These are phyloP conservation scores for Penaeus chinensis DNA, from an alignment of 1,140 invertebrate species.

Conservation along the genomic window DNA sequence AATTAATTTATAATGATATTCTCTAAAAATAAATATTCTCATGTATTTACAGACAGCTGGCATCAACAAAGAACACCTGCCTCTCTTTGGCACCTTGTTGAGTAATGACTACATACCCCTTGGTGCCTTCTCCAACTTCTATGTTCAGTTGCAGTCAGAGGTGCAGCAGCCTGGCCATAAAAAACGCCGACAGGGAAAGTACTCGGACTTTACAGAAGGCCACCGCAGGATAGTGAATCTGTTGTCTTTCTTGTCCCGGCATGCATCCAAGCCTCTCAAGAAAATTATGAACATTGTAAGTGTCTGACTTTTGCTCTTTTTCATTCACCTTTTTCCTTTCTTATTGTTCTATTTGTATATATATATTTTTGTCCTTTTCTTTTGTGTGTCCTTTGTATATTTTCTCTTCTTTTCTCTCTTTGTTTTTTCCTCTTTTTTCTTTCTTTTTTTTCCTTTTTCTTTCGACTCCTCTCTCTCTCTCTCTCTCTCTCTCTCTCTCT, in stretches of 20 bases:
- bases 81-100: slow-evolving; percentile 46
- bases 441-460: too few species aligned
- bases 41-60: slow-evolving; percentile 35
- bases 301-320: neutral
- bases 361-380: too few species aligned
- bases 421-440: too few species aligned
- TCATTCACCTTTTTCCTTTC: neutral
- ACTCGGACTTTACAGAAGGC: slow-evolving; percentile 1
- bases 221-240: slow-evolving; percentile 35
- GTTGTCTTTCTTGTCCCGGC: slow-evolving; percentile 10
- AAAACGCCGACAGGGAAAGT: neutral
- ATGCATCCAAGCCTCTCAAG: neutral
- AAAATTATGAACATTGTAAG: slow-evolving; percentile 11
- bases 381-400: too few species aligned
- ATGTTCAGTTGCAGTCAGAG: neutral
- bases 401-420: too few species aligned
- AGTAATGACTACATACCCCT: slow-evolving; percentile 52
- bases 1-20: too few species aligned
- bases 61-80: slow-evolving; percentile 39
- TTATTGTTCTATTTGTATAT: neutral
- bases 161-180: too few species aligned
- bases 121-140: slow-evolving; percentile 26
- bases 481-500: too few species aligned
- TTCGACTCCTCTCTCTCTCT: too few species aligned
- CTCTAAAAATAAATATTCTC: neutral